Conservation (phyloP, 2,888 invertebrate species). For the Microctonus brassicae region DNA sequence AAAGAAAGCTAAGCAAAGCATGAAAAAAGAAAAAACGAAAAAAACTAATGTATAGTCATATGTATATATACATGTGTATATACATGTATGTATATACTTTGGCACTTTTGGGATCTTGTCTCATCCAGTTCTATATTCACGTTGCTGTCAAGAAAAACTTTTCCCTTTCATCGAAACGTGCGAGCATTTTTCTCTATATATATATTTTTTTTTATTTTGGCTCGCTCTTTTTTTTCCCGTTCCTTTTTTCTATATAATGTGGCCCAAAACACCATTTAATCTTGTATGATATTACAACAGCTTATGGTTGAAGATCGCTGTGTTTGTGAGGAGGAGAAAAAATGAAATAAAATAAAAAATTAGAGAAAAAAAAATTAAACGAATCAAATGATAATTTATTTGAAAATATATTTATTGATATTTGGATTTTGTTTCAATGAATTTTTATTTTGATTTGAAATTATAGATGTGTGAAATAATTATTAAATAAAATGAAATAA, state of each 20-base stretch:
- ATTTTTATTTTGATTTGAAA: too few relatives aligned
- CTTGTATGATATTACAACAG: conserved; percentile 9
- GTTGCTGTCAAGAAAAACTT: conserved; percentile 12
- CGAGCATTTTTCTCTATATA: neutral
- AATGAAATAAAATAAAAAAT: too few relatives aligned
- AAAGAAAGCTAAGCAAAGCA: neutral
- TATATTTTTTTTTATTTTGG: too few relatives aligned
- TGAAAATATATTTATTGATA: too few relatives aligned
- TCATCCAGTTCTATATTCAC: conserved; percentile 7
- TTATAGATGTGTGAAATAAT: too few relatives aligned
- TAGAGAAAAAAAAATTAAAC: too few relatives aligned
- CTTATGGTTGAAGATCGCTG: neutral
- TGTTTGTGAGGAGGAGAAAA: neutral
- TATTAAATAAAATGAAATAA: too few relatives aligned
- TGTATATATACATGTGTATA: neutral
- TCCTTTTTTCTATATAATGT: neutral
- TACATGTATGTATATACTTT: neutral
- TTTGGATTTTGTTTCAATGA: too few relatives aligned
- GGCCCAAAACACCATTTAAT: conserved; percentile 25
- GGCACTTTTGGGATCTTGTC: conserved; percentile 18
- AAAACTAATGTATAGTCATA: neutral
- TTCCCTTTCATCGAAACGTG: conserved; percentile 16
- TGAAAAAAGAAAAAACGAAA: neutral
- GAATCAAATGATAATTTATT: too few relatives aligned
- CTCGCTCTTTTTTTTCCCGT: too few relatives aligned